Conservation (phyloP, 2,113 vertebrate species). For the Campylomormyrus numenius region DNA sequence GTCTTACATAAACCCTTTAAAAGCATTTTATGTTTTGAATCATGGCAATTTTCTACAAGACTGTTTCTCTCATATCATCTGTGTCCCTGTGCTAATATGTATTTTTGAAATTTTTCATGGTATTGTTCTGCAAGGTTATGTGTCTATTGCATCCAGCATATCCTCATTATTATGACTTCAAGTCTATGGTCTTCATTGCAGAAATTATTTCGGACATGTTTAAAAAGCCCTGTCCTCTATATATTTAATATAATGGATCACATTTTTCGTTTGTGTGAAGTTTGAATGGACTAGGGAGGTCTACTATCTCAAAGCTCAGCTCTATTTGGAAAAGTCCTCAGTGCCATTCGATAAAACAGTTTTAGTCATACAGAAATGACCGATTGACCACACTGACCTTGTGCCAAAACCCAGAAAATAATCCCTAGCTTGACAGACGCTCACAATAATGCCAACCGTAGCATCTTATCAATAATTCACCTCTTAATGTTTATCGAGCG, state of each 20-base stretch:
- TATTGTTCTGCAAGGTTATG: neutral
- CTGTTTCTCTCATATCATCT: constrained; percentile 6
- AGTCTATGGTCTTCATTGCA: neutral
- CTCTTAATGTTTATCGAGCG: constrained; percentile 1
- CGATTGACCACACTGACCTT: neutral
- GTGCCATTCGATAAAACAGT: neutral
- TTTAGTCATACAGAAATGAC: neutral
- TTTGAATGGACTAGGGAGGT: neutral
- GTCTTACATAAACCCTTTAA: neutral
- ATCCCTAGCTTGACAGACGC: neutral
- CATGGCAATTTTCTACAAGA: neutral
- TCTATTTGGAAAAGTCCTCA: neutral
- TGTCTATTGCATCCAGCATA: neutral
- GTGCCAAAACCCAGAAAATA: neutral
- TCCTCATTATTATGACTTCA: neutral
- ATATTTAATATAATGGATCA: neutral
- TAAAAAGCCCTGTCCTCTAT: neutral
- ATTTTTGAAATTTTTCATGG: neutral
- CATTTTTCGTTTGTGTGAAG: neutral
- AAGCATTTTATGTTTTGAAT: neutral
- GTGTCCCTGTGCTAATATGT: neutral
- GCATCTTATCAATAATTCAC: constrained; percentile 14
- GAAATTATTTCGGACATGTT: neutral
- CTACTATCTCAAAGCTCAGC: neutral
- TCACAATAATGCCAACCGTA: neutral